A percentile compares a stretch with the other conserved stretches of the same genome.
These are phyloP conservation scores for Cantharis rustica DNA, from an alignment of 2,888 invertebrate species.

Conservation along the genomic window DNA sequence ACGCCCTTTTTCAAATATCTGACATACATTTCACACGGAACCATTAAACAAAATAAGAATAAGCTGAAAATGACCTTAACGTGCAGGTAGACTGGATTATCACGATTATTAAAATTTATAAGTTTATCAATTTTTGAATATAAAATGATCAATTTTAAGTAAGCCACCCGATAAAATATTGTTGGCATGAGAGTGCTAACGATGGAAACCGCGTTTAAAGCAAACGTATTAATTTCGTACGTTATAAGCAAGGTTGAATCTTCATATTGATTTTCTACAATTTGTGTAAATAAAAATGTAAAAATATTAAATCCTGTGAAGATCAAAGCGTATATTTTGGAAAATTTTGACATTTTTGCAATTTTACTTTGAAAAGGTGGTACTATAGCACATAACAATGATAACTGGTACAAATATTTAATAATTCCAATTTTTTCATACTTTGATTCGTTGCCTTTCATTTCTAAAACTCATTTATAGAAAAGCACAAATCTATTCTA, in stretches of 20 bases:
- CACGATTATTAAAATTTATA: background rate
- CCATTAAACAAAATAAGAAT: background rate
- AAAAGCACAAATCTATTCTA: background rate
- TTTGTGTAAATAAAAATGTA: background rate
- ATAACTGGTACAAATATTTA: background rate
- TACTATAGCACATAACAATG: background rate
- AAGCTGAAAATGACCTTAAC: background rate
- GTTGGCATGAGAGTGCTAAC: background rate
- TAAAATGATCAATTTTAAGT: constrained; percentile 13
- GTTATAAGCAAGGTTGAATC: background rate
- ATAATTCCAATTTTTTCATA: background rate
- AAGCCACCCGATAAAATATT: constrained; percentile 24
- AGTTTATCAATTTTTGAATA: background rate
- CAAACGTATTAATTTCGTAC: background rate
- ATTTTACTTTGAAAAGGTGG: background rate
- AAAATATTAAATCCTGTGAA: background rate
- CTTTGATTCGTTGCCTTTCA: background rate
- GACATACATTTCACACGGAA: background rate
- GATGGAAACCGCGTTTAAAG: background rate
- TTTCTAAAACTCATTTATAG: background rate
- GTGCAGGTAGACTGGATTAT: background rate
- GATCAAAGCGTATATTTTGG: background rate
- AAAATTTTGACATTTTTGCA: background rate
- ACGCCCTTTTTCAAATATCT: rapidly evolving
- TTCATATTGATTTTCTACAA: background rate